A percentile compares a stretch with the other conserved stretches of the same genome.
Evolutionary conservation across 2,888 invertebrate species (phyloP).

Genomic region (Luffia ferchaultella): DNA sequence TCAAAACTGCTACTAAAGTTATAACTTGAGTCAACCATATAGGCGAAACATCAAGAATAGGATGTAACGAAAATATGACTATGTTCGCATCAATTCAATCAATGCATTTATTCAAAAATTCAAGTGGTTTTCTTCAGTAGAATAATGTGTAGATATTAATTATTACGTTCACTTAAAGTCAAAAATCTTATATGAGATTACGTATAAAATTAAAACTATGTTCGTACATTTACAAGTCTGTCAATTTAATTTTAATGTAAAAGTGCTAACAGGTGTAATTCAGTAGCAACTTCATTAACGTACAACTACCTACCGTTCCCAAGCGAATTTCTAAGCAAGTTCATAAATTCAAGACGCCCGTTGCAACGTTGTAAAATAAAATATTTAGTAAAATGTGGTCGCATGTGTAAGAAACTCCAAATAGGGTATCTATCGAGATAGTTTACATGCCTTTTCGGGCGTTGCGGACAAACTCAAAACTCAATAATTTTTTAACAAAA

Average conservation of each 20-base stretch:
- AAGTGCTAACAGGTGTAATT: slow-evolving; percentile 19
- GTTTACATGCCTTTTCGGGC: slow-evolving; percentile 23
- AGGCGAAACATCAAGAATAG: not conserved
- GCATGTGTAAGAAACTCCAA: slow-evolving; percentile 37
- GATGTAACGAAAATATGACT: no score
- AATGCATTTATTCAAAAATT: no score
- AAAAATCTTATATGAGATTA: no score
- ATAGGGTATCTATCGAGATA: slow-evolving; percentile 33
- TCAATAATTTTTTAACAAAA: not conserved
- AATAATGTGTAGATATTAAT: no score
- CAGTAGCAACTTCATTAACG: slow-evolving; percentile 26
- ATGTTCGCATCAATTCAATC: no score
- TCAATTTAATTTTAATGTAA: slow-evolving; percentile 24
- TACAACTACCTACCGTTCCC: no score
- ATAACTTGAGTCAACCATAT: not conserved
- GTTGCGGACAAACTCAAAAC: slow-evolving; percentile 17
- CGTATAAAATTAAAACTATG: no score
- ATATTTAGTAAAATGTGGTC: slow-evolving; percentile 36
- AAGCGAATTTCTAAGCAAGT: no score
- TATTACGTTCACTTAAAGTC: no score
- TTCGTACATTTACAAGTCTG: slow-evolving; percentile 5
- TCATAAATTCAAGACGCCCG: no score
- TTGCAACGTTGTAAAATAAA: slow-evolving; percentile 26
- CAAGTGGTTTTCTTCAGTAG: no score
- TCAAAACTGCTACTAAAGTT: not conserved